Base-by-base conservation (phyloP, 2,113 vertebrate species). In the Hoplias malabaricus region DNA sequence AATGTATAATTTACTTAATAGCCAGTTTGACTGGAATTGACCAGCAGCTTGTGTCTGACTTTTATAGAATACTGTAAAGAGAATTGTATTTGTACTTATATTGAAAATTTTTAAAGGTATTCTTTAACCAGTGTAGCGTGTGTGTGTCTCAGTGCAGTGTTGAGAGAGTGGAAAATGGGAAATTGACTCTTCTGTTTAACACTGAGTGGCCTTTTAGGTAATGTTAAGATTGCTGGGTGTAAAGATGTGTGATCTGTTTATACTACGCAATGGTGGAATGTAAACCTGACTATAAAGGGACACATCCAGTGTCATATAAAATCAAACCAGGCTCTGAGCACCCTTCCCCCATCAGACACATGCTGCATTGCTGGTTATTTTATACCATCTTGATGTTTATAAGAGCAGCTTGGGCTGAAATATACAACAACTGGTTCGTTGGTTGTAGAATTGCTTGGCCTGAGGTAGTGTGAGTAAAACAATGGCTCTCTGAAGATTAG, bases 311-410 rank as follows among this genome's bases (percentile, higher is more conserved):
- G 14, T 25, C 21, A 48, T 16, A 33, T 29, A 33, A 14, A 73
- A 14, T 34, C 16, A 25, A 61, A 50, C 50, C 33, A 29, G 16
- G 21, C 42, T 33, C 25, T 31, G 56, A 29, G 7, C 7, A 11
- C 25, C 40, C 2, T 13, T 38, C 34, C 14, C 33, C 5, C 21
- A 19, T 2, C 5, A 62, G 5, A 34, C 29, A 63, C 59, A 21
- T 19, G 11, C 21, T 19, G 42, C 53, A 5, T 4, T 29, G 59
- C 31, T 11, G 13, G 11, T n/a, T 38, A 43, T 40, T 23, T 75
- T 29, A 54, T 48, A 36, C 72, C 72, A 63, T 33, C 57, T 6
- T 46, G 42, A 48, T 50, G 73, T 75, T 75, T 75, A 65, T 75
- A 65, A 66, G 14, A 63, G 5, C 7, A 14, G 29, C 21, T 23